These are phyloP conservation scores for Rhea pennata DNA, from an alignment of 2,113 vertebrate species.

Conservation along the genomic window DNA sequence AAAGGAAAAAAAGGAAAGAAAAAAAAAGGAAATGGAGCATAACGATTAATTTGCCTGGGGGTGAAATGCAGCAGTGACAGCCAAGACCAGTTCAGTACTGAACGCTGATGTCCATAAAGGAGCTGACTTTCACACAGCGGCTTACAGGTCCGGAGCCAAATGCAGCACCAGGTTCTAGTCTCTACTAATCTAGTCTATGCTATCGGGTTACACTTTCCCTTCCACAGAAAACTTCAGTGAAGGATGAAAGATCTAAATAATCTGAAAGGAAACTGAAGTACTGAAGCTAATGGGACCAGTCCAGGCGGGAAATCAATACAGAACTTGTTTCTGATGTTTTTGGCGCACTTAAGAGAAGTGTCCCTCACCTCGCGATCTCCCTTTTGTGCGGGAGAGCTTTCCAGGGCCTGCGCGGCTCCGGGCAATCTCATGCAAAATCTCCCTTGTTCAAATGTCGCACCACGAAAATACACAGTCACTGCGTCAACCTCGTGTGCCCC, in stretches of 20 bases:
- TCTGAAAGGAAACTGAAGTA: neutral
- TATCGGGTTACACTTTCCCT: neutral
- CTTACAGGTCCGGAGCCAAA: neutral
- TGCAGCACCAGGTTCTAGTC: neutral
- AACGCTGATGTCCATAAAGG: neutral
- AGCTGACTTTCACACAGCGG: neutral
- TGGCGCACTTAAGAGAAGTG: neutral
- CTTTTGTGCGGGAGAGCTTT: neutral
- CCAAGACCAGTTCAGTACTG: neutral
- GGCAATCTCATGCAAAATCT: neutral
- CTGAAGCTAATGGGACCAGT: neutral
- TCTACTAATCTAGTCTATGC: rapidly evolving
- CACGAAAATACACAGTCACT: neutral
- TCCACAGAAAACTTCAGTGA: neutral
- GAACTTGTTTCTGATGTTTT: neutral
- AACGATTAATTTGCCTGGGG: too few relatives aligned
- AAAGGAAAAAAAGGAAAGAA: too few relatives aligned
- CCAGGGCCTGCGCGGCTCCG: neutral
- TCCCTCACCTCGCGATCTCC: neutral
- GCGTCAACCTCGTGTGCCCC: neutral
- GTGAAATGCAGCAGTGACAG: neutral
- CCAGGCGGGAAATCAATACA: neutral
- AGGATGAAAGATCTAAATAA: neutral
- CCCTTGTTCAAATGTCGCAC: neutral
- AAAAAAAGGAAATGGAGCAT: too few relatives aligned